These are phyloP conservation scores for Osmerus eperlanus DNA, from an alignment of 2,113 vertebrate genomes.

Conservation along the genomic window DNA sequence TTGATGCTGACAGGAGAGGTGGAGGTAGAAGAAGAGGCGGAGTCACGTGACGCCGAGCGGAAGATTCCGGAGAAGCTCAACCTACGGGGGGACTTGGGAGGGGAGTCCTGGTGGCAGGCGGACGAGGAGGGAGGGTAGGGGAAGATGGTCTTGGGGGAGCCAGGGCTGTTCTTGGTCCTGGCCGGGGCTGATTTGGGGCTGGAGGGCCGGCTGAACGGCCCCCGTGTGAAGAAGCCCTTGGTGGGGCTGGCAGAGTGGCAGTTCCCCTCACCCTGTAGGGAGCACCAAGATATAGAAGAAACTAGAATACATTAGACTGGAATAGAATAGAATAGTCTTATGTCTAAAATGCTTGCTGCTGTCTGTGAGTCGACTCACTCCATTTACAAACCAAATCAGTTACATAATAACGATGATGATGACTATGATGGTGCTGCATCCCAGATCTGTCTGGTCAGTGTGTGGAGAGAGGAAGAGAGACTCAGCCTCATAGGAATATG, in stretches of 20 bases:
- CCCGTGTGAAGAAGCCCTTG: constrained; percentile 81
- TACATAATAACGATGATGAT: not conserved
- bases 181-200: constrained; percentile 81
- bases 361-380: too few relatives aligned
- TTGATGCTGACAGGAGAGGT: constrained; percentile 84
- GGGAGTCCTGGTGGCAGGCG: constrained; percentile 74
- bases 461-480: not conserved
- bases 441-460: not conserved
- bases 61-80: constrained; percentile 95
- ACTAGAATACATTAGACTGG: not conserved
- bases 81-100: constrained; percentile 82
- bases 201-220: constrained; percentile 78
- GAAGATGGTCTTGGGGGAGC: constrained; percentile 82
- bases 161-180: constrained; percentile 76
- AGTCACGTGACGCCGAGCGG: constrained; percentile 85
- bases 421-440: not conserved
- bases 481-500: not conserved
- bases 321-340: too few relatives aligned
- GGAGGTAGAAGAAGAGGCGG: constrained; percentile 70
- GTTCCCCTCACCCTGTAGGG: constrained; percentile 74
- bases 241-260: constrained; percentile 75
- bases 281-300: constrained; percentile 17
- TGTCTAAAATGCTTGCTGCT: too few relatives aligned
- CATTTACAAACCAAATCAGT: constrained; percentile 4
- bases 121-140: constrained; percentile 69